Evolutionary conservation across 2,113 vertebrate species (phyloP), one percentile per base, ranked within the genome.

Genomic region (Brachionichthys hirsutus): DNA sequence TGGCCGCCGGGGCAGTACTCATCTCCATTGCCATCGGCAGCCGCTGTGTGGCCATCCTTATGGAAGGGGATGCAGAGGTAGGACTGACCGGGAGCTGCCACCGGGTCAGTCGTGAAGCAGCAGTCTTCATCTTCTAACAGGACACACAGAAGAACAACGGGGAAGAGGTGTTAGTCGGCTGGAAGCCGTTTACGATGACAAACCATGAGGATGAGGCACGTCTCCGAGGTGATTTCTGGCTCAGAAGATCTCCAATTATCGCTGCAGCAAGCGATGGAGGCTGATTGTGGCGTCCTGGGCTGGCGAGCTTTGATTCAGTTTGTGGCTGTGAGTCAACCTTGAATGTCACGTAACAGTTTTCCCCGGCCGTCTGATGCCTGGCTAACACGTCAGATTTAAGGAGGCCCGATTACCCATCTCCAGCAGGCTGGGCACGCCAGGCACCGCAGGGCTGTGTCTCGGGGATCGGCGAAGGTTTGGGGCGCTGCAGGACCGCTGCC

Each of bases 41-140:
- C 22, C 43, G 72, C 43, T 1, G 54, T 14, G 49, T 90, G 89
- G 20, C 84, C 90, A 22, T 94, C 94, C 84, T 92, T 92, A 66
- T 94, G 93, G 88, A 94, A 94, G 1, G 96, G 96, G 83, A 95
- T 92, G 87, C 95, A 94, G 92, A 98, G 95, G 92, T 98, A 98
- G 80, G 96, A 93, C 85, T 95, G 93, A 87, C 89, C 92, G 62
- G 94, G 87, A 18, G 85, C 88, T 0, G 61, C 76, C 22, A 53
- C 75, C 2, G 90, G 84, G 58, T 92, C 91, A 17, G 83, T 81
- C 8, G 86, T 83, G 86, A 90, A 92, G 82, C 93, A 93, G 0
- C 87, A 91, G 77, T 95, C 94, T 85, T 95, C 94, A 67, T 97
- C 94, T 76, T 98, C 96, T 98, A 83, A 55, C 68, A 82, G 56